Percentiles rank a stretch among this genome's conserved stretches.
Conservation (phyloP, 2,797 vertebrate species). For the Sciurus carolinensis region DNA sequence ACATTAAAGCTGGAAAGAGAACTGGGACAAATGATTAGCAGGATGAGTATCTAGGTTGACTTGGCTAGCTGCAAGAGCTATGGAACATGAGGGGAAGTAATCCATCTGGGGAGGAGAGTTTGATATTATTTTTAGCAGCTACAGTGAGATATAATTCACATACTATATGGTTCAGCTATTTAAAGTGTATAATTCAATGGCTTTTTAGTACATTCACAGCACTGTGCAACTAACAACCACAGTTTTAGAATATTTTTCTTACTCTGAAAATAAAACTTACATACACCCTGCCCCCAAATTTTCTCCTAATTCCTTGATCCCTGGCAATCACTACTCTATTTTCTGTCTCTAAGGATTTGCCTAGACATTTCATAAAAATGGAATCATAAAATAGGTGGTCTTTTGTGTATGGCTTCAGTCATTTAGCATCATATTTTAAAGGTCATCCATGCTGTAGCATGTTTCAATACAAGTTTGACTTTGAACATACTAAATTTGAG, state of each 20-base stretch:
- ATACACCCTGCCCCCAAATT: not conserved
- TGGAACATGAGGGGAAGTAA: not conserved
- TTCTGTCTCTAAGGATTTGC: not conserved
- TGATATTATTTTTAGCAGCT: conserved; percentile 50
- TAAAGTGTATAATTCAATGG: conserved; percentile 37
- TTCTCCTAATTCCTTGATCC: not conserved
- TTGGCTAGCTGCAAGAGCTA: not conserved
- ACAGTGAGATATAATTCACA: conserved; percentile 47
- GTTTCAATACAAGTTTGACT: not conserved
- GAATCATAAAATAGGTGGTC: not conserved
- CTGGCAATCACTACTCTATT: not conserved
- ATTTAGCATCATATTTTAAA: not conserved
- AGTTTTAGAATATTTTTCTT: conserved; percentile 54
- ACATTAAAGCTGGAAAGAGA: not conserved
- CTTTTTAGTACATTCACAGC: conserved; percentile 48
- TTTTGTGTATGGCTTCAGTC: conserved; percentile 48
- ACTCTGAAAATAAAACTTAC: not conserved
- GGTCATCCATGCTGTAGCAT: not conserved
- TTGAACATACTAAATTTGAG: conserved; percentile 25
- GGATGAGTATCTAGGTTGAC: conserved; percentile 2
- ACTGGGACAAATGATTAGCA: not conserved
- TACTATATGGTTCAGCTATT: not conserved
- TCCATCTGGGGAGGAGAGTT: not conserved
- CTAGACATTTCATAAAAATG: not conserved
- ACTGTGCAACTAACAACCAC: conserved; percentile 25